Evolutionary conservation across 2,888 invertebrate genomes (phyloP), one percentile per base, ranked within the genome.

Genomic region (Rhogogaster chlorosoma): DNA sequence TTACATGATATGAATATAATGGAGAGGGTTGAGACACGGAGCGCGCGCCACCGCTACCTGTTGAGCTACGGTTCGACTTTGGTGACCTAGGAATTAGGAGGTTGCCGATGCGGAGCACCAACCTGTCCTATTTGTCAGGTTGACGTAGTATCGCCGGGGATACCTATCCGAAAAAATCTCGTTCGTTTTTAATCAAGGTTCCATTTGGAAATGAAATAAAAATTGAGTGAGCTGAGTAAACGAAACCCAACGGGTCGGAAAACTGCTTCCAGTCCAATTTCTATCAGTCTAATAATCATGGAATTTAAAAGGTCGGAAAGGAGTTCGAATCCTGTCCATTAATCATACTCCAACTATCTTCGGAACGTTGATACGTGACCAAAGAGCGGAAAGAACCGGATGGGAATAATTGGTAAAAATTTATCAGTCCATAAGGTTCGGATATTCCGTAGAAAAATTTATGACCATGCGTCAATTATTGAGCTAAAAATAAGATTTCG

Each of bases 1-100:
- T 93, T 93, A 92, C 93, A 93, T 93, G 92, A 93, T 93, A 93
- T 93, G 93, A 93, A 93, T 93, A 93, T 93, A 93, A 93, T 93
- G 91, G 91, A 92, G 93, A 91, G 92, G 90, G 91, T 87, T 88
- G 90, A 88, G 88, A 89, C 87, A 88, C 80, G 87, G 75, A 84
- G 85, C 75, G 85, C 89, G 88, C 87, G 87, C 89, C 89, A 91
- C 88, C 90, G 90, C 93, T 93, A 93, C 93, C 93, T 93, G 93
- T 93, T 93, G 93, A 92, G 91, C 91, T 87, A 87, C 87, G 88
- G 90, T 91, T 91, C 89, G 90, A 89, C 88, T 89, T 87, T 89
- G 87, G 87, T 92, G 93, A 92, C 92, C 92, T 89, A 90, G 87
- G 89, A 89, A 84, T 84, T 84, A 77, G 71, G 84, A 70, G 45